These are phyloP conservation scores for Drosophila willistoni DNA, from an alignment of 1,140 invertebrate genomes.

Conservation along the genomic window DNA sequence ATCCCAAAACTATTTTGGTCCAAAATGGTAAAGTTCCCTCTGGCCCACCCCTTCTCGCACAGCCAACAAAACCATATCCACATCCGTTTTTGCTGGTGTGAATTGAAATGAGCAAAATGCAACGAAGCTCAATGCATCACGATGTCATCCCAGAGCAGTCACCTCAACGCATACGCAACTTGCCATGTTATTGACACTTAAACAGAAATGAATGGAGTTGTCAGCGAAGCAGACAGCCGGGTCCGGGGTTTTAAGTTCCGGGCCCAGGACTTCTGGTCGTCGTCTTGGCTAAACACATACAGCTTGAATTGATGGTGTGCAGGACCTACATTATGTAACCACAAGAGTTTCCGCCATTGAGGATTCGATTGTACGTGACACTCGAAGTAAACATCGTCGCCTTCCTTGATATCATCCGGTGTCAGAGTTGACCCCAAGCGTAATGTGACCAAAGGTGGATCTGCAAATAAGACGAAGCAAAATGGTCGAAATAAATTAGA, in stretches of 20 bases:
- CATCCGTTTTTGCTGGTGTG: slow-evolving; percentile 42
- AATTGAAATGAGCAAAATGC: slow-evolving; percentile 76
- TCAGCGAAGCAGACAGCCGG: slow-evolving; percentile 64
- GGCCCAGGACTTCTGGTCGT: neutral
- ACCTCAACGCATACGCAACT: slow-evolving; percentile 62
- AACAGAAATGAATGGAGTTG: slow-evolving; percentile 65
- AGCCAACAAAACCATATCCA: neutral
- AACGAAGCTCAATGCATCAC: slow-evolving; percentile 41
- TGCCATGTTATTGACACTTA: slow-evolving; percentile 80
- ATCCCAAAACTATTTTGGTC: slow-evolving; percentile 76
- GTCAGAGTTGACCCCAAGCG: slow-evolving; percentile 92
- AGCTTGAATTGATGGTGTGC: slow-evolving; percentile 5
- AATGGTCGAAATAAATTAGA: slow-evolving; percentile 24
- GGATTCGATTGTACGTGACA: slow-evolving; percentile 95
- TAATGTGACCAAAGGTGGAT: slow-evolving; percentile 92
- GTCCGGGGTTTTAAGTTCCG: slow-evolving; percentile 3
- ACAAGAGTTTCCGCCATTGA: slow-evolving; percentile 91
- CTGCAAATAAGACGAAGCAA: slow-evolving; percentile 84
- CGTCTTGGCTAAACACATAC: neutral
- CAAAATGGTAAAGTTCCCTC: slow-evolving; percentile 34
- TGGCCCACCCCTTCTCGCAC: neutral
- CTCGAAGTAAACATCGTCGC: slow-evolving; percentile 96
- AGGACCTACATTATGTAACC: slow-evolving; percentile 92
- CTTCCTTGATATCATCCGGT: slow-evolving; percentile 94
- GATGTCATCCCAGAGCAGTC: slow-evolving; percentile 39